Base-by-base conservation (phyloP, 2,888 invertebrate genomes). In the Zelleria hepariella region DNA sequence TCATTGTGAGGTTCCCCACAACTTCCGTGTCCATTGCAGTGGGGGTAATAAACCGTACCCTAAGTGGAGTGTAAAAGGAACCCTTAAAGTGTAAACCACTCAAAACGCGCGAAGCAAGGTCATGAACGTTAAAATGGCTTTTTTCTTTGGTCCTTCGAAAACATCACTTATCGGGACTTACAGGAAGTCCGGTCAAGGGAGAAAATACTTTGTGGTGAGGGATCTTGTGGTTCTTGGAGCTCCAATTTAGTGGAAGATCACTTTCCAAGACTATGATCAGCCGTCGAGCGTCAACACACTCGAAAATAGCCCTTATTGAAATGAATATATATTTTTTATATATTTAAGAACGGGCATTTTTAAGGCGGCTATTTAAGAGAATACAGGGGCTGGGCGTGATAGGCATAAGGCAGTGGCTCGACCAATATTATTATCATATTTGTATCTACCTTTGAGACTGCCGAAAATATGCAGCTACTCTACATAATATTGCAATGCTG, bases 21-120 rank as follows among this genome's bases (percentile, higher is more conserved):
- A 5, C 32, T 32, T 32, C 32, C 32, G 32, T 10, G 0, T 32
- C 6, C 32, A 32, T 32, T 32, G 32, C 32, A 10, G 32, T 6
- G 32, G 32, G 32, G 32, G 8, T 10, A 32, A 32, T 32, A 32
- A 32, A 32, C 32, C 10, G 32, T 10, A 2, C 7, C 8, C 10
- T 32, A 32, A 32, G 32, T 32, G 32, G 32, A 32, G 32, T 10
- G 32, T 32, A 32, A 32, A 32, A 32, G 32, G 3, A n/a, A 32
- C 32, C 6, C 32, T 32, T 10, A 7, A 32, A 32, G 8, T 32
- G 32, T 10, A 32, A 32, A 32, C 42, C 0, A 48, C n/a, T 57
- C 52, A 18, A 55, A 26, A 25, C 5, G 20, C 77, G 81, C 82
- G 79, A 63, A 15, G 55, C 49, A 52, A 58, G 49, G 49, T 18